Base-by-base conservation (phyloP, 92 coral and sea anemone species). In the Siderastrea radians region DNA sequence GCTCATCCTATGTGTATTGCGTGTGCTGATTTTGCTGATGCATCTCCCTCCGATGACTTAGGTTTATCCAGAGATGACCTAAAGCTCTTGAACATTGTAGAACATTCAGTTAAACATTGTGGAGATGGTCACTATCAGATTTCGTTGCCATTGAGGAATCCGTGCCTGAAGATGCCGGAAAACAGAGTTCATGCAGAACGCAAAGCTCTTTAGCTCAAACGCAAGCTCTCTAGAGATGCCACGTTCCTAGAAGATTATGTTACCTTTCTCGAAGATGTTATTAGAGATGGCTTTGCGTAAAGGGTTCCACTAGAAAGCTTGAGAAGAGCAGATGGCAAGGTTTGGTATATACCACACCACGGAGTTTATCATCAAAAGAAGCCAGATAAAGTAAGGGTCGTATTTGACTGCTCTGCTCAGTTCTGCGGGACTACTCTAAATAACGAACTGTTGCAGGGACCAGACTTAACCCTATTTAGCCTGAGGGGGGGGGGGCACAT, bases 301-400 rank as follows among this genome's bases (percentile, higher is more conserved):
- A 78, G 78, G 73, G 75, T 87, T 19, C 94, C 94, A 47, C 65
- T 47, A 50, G 81, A 61, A 45, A 60, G 72, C 57, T 49, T 82
- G 38, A 17, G 57, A 12, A 75, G 91, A 67, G 51, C 57, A 50
- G 91, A 82, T 46, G 80, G 94, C 3, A 80, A 78, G 78, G 80
- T 91, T 3, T 90, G 93, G 93, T 90, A 72, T 65, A 61, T 90
- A 11, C 90, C 93, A 7, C 93, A 86, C 69, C 90, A 90, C 69
- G 88, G 84, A 1, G 81, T 90, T 26, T 90, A 86, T 63, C 87
- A 90, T 26, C 48, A 58, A 10, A 89, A 84, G 75, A 87, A 87
- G 72, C 87, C 74, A 2, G 85, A 61, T 19, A 72, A 80, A 44
- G 66, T 83, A 48, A 64, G 85, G 15, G 75, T 75, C 15, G 89